Base-by-base conservation (phyloP, 2,888 invertebrate genomes). In the Gymnocheta viridis region DNA sequence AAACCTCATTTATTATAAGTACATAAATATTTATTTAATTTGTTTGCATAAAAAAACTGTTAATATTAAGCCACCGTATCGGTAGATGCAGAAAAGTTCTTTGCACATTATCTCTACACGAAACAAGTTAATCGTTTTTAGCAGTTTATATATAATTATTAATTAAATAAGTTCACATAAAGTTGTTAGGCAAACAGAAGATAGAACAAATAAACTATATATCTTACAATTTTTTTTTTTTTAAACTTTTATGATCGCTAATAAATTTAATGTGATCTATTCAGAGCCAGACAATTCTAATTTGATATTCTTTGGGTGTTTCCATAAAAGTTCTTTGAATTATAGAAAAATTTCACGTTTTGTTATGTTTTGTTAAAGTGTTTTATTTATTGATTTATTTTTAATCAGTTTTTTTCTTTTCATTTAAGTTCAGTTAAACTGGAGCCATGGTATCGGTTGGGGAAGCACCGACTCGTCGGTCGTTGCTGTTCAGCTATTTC, bases 221-320 rank as follows among this genome's bases (percentile, higher is more conserved):
- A 17, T 29, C n/a, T 41, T 35, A 2, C 5, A 19, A 12, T 51
- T 62, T 44, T 41, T 22, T 60, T 67, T 58, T 73, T 51, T 17
- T 54, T 70, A 22, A 27, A 58, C 74, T 76, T 67, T 69, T 62
- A 38, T 64, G 58, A 64, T 22, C 9, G 29, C 38, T 60, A 22
- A 58, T 73, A 66, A 73, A 66, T 49, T 58, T 49, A 60, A 60
- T 54, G 64, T 56, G 66, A 74, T 74, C 41, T 49, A 22, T 22
- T 35, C 24, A 10, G 47, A 56, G n/a, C 27, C 64, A 64, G 38
- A 64, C 66, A 49, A 32, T 62, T 54, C 19, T 60, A 78, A 72
- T 78, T 73, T 77, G 14, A 54, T 78, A 82, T 78, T 82, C 82
- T 78, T 10, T 22, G 47, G 35, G 47, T 17, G 73, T 64, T 78